Evolutionary conservation across 2,797 vertebrate genomes (phyloP), one percentile per base, ranked within the genome.

Genomic region (Coregonus ussuriensis): DNA sequence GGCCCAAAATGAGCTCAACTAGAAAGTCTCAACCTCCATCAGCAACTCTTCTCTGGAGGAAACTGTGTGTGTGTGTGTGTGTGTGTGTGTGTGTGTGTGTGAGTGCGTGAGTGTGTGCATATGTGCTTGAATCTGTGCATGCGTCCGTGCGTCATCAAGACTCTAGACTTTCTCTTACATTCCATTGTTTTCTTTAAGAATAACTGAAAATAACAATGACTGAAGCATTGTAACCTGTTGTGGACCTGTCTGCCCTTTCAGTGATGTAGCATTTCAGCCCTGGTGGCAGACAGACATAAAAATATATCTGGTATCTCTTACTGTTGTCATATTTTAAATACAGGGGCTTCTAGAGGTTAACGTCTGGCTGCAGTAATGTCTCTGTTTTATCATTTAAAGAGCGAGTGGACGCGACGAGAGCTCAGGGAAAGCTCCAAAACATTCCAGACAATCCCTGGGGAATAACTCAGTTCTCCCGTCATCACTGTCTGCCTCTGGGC

Each of bases 401-500:
- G 7, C 41, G 63, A 56, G 59, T 59, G 54, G 41, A 56, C 47
- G 9, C 15, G 65, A 31, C n/a, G 16, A 31, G 31, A 35, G 33
- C 16, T 16, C 13, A 69, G 67, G 31, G 67, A 33, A 71, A 56
- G 69, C 72, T 47, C n/a, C 41, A 29, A 59, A 37, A 69, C 4
- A 70, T 75, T 78, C 69, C 53, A 75, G 75, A 66, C 68, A 56
- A 63, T 69, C 62, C 78, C 73, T 29, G 15, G 21, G 68, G 74
- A 72, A 72, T 63, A 31, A 59, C 21, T 65, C 11, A 16, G 69
- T 53, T 41, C 75, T 16, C 31, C 68, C 15, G 6, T 53, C 62
- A 75, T 53, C 35, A 67, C 62, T 16, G 65, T 75, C 47, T 67
- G 25, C 41, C 47, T 16, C n/a, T 66, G 74, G 65, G 21, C 25